Evolutionary conservation across 2,888 invertebrate species (phyloP), one percentile per base, ranked within the genome.

Genomic region (Eumacrocentrus americanus): DNA sequence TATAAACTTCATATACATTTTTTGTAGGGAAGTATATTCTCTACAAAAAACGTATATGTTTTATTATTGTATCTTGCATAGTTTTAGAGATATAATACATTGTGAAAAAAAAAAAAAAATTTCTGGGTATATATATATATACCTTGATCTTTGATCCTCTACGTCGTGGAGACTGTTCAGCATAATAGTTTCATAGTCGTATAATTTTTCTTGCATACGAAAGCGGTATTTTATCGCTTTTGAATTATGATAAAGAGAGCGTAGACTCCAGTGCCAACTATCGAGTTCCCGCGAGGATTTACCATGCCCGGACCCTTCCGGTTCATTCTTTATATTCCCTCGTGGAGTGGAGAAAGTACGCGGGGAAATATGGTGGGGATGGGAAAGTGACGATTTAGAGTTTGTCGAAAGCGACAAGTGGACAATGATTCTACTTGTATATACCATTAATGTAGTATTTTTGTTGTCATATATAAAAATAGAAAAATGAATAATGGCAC

Each of bases 401-500:
- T 42, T 42, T 42, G n/a, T n/a, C n/a, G n/a, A n/a, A n/a, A n/a
- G n/a, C n/a, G n/a, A n/a, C n/a, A n/a, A n/a, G n/a, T n/a, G n/a
- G n/a, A n/a, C n/a, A n/a, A 42, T 42, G 20, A 42, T 42, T 42
- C 9, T 18, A 18, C 18, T 29, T 29, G 61, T 62, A 57, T 58
- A 11, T 7, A 4, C n/a, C 35, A 11, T 7, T 35, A 42, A 11
- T 18, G 18, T 18, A n/a, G n/a, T 40, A 1, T 42, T 42, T 42
- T 42, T 42, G 9, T 11, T 42, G 2, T 42, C 7, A 59, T 60
- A 60, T 57, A 7, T 4, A 67, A 68, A 68, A 66, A 66, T 67
- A 68, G 71, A 61, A 66, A 66, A 70, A 71, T 72, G 71, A 75
- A 67, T 71, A 74, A 73, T 71, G 70, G 67, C 35, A 29, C 18